Base-by-base conservation (phyloP, 2,888 invertebrate genomes). In the Campopleginae sp. region DNA sequence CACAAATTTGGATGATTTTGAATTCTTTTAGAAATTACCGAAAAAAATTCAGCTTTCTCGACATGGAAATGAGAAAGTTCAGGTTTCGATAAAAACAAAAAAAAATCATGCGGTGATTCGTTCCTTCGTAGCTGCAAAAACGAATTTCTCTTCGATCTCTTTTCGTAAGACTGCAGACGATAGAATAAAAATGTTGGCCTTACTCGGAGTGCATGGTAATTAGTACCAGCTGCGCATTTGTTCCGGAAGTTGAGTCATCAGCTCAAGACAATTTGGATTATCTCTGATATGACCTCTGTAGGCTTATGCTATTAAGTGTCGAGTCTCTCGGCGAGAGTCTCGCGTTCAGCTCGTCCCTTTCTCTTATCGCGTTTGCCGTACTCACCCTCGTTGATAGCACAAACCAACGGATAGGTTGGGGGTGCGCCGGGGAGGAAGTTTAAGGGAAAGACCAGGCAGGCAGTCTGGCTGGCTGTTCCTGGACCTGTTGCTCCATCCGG, bases 401-500 rank as follows among this genome's bases (percentile, higher is more conserved):
- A 23, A 75, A 74, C 51, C 68, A 54, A 63, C 70, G 76, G 65
- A 72, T 84, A 72, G 44, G 75, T 23, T 17, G 54, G 48, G 46
- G 38, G 31, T 31, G 12, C 8, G 61, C 23, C 38, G 23, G 19
- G 44, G 61, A 31, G 51, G 44, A 63, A 77, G 54, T 71, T 65
- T 74, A 68, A 78, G 82, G 66, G 78, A 74, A 72, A 66, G 78
- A 44, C 46, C 44, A 65, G 66, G 46, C 71, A 75, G 68, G 63
- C 51, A 68, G 19, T 7, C 38, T 38, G 38, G 8, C 38, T 38
- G 38, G 31, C 76, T 44, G 54, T 77, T 80, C 66, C 48, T 63
- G 66, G 71, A 85, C 82, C 85, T 85, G 85, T 85, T 85, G 85
- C 85, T 82, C 71, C 27, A 48, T 44, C 82, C 66, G 65, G 58